These are phyloP conservation scores for Stegastes partitus DNA, from an alignment of 2,113 vertebrate genomes.

Conservation along the genomic window DNA sequence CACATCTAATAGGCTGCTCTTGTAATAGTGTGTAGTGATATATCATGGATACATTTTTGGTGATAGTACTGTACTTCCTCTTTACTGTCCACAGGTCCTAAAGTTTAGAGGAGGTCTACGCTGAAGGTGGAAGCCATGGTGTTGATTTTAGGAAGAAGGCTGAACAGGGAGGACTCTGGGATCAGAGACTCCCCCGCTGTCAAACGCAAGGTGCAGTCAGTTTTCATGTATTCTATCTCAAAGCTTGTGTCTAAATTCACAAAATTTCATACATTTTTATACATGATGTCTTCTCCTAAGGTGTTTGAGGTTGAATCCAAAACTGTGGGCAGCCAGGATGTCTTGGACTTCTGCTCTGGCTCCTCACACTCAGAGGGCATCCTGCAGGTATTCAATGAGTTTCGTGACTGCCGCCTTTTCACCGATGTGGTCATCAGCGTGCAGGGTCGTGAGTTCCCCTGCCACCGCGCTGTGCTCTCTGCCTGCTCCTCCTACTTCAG, in stretches of 20 bases:
- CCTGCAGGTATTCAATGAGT: constrained; percentile 97
- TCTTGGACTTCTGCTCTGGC: constrained; percentile 96
- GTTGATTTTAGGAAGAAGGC: constrained; percentile 95
- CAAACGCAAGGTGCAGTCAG: constrained; percentile 91
- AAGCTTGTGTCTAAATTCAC: background rate
- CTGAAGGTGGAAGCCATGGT: constrained; percentile 92
- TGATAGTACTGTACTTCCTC: background rate
- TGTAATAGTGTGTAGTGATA: background rate
- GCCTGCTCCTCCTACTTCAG: constrained; percentile 97
- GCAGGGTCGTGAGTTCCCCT: constrained; percentile 94
- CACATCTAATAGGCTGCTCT: background rate
- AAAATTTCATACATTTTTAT: background rate
- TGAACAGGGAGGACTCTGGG: constrained; percentile 94
- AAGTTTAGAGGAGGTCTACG: constrained; percentile 22
- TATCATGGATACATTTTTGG: background rate
- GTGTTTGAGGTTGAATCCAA: constrained; percentile 98
- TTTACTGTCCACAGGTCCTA: constrained; percentile 39
- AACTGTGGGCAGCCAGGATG: constrained; percentile 87
- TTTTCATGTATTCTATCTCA: background rate
- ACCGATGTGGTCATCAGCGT: constrained; percentile 97
- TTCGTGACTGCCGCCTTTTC: constrained; percentile 93
- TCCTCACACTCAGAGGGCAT: constrained; percentile 95
- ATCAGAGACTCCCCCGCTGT: constrained; percentile 95
- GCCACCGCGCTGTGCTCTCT: constrained; percentile 94
- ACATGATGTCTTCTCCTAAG: constrained; percentile 74